A percentile compares a stretch with the other conserved stretches of the same genome.
Conservation (phyloP, 2,113 vertebrate genomes). For the Peucedramus taeniatus region DNA sequence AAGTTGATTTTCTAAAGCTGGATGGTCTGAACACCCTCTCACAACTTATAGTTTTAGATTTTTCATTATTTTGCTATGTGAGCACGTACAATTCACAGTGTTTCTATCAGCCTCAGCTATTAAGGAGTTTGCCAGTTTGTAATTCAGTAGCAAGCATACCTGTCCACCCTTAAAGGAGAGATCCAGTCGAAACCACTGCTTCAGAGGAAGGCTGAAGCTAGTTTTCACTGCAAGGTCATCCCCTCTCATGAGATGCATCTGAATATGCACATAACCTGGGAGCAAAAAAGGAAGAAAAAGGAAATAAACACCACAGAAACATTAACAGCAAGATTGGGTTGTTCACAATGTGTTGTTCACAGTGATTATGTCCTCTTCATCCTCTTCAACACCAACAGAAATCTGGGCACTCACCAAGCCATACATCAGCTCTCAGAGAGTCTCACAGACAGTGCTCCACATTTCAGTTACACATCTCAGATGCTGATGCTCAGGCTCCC, state of each 20-base stretch:
- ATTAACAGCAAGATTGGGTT: not conserved
- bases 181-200: slow-evolving; percentile 87
- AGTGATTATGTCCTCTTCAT: not conserved
- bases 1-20: not conserved
- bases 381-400: not conserved
- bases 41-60: not conserved
- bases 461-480: not conserved
- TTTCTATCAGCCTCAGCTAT: not conserved
- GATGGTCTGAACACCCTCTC: not conserved
- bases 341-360: not conserved
- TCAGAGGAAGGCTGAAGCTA: slow-evolving; percentile 72
- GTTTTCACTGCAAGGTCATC: slow-evolving; percentile 80
- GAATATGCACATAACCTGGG: slow-evolving; percentile 83
- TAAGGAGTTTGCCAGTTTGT: not conserved
- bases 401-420: not conserved
- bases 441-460: not conserved
- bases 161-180: slow-evolving; percentile 77
- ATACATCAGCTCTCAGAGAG: not conserved
- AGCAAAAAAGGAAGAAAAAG: not conserved
- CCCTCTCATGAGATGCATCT: slow-evolving; percentile 78
- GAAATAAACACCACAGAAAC: not conserved
- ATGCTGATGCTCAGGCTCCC: not conserved
- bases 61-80: not conserved
- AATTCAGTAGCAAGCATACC: slow-evolving; percentile 63
- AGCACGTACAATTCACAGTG: not conserved